Percentiles rank a stretch among this genome's conserved stretches.
Evolutionary conservation across 2,797 vertebrate species (phyloP).

Genomic region (Scyliorhinus canicula): DNA sequence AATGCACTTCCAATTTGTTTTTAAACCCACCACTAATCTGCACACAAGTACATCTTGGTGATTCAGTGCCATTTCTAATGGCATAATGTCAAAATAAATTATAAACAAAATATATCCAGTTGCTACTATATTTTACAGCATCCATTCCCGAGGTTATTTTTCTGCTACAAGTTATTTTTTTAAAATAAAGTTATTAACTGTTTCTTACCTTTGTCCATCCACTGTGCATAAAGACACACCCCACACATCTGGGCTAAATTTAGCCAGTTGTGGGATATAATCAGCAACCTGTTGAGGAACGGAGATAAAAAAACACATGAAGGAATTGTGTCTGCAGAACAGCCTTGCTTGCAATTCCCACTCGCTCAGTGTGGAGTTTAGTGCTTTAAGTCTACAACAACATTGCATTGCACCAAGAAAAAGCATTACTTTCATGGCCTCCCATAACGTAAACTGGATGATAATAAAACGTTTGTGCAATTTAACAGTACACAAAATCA

Average conservation of each 20-base stretch:
- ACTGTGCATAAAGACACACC: conserved; percentile 91
- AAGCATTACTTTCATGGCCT: background rate
- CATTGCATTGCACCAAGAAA: background rate
- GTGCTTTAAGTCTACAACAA: background rate
- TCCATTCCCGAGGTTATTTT: background rate
- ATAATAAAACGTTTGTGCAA: background rate
- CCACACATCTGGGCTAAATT: conserved; percentile 96
- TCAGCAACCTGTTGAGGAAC: conserved; percentile 77
- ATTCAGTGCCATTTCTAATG: background rate
- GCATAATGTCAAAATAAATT: background rate
- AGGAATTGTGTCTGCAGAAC: background rate
- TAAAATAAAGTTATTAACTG: background rate
- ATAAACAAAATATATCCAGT: background rate
- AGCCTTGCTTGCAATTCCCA: background rate
- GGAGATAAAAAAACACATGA: conserved; percentile 36
- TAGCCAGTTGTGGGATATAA: conserved; percentile 94
- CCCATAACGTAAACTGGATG: background rate
- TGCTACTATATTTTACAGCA: background rate
- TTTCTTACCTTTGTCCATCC: conserved; percentile 85
- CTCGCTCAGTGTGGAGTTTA: too few relatives aligned
- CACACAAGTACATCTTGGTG: background rate
- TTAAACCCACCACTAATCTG: background rate
- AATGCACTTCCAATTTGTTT: background rate
- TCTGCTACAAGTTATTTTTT: background rate
- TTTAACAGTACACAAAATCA: background rate